A percentile compares a stretch with the other conserved stretches of the same genome.
phyloP scores from a whole-genome alignment of 2,797 vertebrate species.

The Thamnophis elegans region DNA sequence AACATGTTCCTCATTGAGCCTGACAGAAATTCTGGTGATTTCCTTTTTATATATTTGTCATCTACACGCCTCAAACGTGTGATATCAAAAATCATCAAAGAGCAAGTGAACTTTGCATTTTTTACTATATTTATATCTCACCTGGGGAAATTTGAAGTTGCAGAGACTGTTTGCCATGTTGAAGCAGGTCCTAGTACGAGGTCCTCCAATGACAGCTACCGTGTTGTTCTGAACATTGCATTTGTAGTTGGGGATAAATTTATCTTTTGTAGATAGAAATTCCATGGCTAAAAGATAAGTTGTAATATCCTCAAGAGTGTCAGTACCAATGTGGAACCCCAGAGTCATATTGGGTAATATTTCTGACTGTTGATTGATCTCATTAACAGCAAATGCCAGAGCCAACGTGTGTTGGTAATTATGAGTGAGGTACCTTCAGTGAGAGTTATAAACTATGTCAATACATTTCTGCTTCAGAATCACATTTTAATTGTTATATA shows the following conservation, averaged over 20 bases:
- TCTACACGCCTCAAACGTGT: too few species aligned
- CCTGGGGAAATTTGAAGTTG: background rate
- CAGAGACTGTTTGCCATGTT: background rate
- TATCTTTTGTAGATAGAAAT: too few species aligned
- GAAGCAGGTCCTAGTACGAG: background rate
- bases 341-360: background rate
- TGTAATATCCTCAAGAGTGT: too few species aligned
- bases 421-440: background rate
- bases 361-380: background rate
- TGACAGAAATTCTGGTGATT: too few species aligned
- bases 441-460: too few species aligned
- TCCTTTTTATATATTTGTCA: background rate
- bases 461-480: background rate
- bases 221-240: background rate
- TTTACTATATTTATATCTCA: background rate
- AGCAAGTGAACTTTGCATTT: background rate
- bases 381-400: background rate
- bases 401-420: background rate
- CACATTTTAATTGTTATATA: background rate
- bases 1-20: too few species aligned
- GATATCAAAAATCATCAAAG: too few species aligned
- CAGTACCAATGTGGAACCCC: too few species aligned
- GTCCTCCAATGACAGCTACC: background rate
- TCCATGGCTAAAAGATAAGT: too few species aligned
- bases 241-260: too few species aligned